These are phyloP conservation scores for Novumbra hubbsi DNA, from an alignment of 2,797 vertebrate genomes.

Conservation along the genomic window DNA sequence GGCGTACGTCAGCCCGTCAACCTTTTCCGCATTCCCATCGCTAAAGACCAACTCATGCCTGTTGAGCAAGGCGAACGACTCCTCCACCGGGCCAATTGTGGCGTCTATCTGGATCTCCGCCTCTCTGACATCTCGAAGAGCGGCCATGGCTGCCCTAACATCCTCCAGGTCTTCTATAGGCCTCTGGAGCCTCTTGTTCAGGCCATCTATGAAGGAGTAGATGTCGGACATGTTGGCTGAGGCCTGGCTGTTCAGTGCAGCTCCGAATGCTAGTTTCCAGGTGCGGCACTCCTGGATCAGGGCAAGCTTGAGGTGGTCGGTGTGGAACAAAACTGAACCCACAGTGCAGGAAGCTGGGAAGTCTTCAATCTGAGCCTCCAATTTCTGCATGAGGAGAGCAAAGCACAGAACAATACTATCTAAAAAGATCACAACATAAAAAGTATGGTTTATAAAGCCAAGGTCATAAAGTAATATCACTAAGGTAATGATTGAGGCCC, in stretches of 20 bases:
- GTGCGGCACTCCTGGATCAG: constrained; percentile 75
- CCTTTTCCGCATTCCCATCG: constrained; percentile 78
- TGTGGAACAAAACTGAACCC: constrained; percentile 69
- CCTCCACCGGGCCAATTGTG: constrained; percentile 79
- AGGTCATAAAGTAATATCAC: too few relatives aligned
- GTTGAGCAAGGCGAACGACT: constrained; percentile 77
- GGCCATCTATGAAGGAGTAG: constrained; percentile 72
- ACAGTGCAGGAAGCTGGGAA: constrained; percentile 64
- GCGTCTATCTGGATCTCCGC: constrained; percentile 75
- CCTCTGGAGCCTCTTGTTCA: constrained; percentile 74
- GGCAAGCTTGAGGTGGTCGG: constrained; percentile 72
- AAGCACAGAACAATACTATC: constrained; percentile 5
- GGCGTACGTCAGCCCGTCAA: constrained; percentile 79
- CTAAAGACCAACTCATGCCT: constrained; percentile 73
- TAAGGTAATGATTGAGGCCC: too few relatives aligned
- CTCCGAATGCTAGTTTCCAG: constrained; percentile 78
- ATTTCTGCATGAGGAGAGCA: constrained; percentile 57
- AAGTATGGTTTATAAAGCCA: background rate
- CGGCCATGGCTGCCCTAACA: constrained; percentile 74
- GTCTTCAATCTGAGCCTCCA: constrained; percentile 76
- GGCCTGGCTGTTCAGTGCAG: constrained; percentile 71
- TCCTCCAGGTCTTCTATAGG: constrained; percentile 79
- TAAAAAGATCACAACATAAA: background rate
- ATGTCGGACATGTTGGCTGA: constrained; percentile 71
- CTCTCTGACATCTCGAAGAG: constrained; percentile 77